Percentiles rank a stretch among this genome's conserved stretches.
Evolutionary conservation across 2,113 vertebrate genomes (phyloP).

Genomic region (Aldabrachelys gigantea): DNA sequence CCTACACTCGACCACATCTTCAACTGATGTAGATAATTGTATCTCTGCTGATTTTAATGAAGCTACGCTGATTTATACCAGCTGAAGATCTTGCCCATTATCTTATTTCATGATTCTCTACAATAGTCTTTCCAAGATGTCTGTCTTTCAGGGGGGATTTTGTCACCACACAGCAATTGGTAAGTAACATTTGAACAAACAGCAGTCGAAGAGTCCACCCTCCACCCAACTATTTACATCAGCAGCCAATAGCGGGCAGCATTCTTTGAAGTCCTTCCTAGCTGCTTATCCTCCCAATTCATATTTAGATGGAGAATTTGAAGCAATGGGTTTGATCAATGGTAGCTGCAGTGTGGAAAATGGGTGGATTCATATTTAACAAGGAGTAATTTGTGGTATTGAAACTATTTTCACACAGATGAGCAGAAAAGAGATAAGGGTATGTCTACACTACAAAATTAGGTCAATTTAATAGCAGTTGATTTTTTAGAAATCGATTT

Average conservation of each 20-base stretch:
- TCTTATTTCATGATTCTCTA: neutral
- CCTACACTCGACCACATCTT: neutral
- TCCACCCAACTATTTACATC: neutral
- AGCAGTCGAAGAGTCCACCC: neutral
- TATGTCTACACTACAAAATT: no score
- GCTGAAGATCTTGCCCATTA: neutral
- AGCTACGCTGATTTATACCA: neutral
- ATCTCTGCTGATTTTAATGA: neutral
- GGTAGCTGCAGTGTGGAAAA: neutral
- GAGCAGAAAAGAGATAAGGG: neutral
- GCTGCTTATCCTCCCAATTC: neutral
- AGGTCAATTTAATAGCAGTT: no score
- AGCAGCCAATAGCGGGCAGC: neutral
- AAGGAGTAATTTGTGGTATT: neutral
- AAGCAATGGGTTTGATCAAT: neutral
- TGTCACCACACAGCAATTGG: neutral
- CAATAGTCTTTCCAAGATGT: neutral
- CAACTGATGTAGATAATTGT: neutral
- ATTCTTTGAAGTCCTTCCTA: neutral
- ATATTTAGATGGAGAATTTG: neutral
- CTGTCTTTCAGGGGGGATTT: neutral
- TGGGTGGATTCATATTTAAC: neutral
- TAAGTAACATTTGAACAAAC: neutral
- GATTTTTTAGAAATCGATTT: no score
- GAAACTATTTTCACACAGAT: neutral